These are phyloP conservation scores for Nyctalus aviator DNA, from an alignment of 2,797 vertebrate genomes.

Conservation along the genomic window DNA sequence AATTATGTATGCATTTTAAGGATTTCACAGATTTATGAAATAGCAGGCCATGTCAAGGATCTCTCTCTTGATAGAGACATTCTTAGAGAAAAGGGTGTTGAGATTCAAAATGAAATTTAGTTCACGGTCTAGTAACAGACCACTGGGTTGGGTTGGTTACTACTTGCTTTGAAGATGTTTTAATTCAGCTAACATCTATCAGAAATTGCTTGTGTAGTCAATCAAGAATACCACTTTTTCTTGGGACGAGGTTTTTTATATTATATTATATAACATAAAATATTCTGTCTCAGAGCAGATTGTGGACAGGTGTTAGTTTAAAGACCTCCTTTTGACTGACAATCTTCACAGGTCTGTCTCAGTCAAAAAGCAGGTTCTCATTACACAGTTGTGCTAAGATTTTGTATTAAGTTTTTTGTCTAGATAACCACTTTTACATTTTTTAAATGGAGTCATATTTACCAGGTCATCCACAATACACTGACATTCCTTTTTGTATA, in stretches of 20 bases:
- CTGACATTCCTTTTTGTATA: not conserved
- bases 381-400: not conserved
- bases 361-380: not conserved
- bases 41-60: not conserved
- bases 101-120: not conserved
- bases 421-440: not conserved
- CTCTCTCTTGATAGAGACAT: constrained; percentile 32
- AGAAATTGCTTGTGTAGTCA: not conserved
- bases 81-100: not conserved
- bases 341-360: not conserved
- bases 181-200: not conserved
- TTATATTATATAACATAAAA: not conserved
- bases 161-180: not conserved
- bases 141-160: not conserved
- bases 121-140: not conserved
- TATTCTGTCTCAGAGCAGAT: not conserved
- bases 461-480: not conserved
- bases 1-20: not conserved
- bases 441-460: constrained; percentile 17
- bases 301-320: not conserved
- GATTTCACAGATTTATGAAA: constrained; percentile 17
- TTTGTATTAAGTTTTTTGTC: not conserved
- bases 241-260: not conserved
- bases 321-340: not conserved
- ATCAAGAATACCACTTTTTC: not conserved